Percentiles rank a stretch among this genome's conserved stretches.
Conservation (phyloP, 2,113 vertebrate species). For the Rhagologus leucostigma region DNA sequence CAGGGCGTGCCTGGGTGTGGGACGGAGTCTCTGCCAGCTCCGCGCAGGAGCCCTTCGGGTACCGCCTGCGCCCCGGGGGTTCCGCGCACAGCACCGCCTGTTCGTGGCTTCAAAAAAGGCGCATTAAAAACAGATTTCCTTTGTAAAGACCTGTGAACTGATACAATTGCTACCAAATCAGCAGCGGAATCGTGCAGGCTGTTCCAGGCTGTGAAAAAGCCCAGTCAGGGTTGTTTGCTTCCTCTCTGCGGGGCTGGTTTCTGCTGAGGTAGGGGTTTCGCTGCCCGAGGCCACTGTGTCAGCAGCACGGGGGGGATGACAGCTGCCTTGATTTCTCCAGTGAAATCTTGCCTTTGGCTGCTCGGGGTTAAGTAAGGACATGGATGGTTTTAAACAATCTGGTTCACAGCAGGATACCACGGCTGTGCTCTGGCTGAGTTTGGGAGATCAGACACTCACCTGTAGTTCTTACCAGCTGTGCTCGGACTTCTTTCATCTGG, state of each 20-base stretch:
- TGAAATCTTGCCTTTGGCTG: not conserved
- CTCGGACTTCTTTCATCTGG: not conserved
- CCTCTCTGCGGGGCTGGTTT: not conserved
- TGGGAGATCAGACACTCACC: not conserved
- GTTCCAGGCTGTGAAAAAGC: not conserved
- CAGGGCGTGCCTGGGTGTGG: not conserved
- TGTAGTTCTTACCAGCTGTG: not conserved
- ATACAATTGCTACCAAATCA: too few relatives aligned
- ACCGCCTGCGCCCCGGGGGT: rapidly evolving
- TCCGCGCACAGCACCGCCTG: rapidly evolving
- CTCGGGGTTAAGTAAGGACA: rapidly evolving
- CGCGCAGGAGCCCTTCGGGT: not conserved
- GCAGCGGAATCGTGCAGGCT: not conserved
- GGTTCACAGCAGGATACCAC: rapidly evolving
- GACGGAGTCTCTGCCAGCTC: too few relatives aligned
- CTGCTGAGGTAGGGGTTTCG: not conserved
- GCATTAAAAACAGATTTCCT: not conserved
- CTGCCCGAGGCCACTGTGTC: not conserved
- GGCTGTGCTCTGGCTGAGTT: not conserved
- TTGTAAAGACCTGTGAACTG: not conserved
- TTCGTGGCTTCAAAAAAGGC: not conserved
- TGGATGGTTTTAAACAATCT: rapidly evolving
- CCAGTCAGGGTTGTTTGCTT: not conserved
- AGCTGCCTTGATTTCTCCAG: not conserved
- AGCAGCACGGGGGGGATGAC: not conserved